These are phyloP conservation scores for Leucoma salicis DNA, from an alignment of 2,888 invertebrate genomes.

Conservation along the genomic window DNA sequence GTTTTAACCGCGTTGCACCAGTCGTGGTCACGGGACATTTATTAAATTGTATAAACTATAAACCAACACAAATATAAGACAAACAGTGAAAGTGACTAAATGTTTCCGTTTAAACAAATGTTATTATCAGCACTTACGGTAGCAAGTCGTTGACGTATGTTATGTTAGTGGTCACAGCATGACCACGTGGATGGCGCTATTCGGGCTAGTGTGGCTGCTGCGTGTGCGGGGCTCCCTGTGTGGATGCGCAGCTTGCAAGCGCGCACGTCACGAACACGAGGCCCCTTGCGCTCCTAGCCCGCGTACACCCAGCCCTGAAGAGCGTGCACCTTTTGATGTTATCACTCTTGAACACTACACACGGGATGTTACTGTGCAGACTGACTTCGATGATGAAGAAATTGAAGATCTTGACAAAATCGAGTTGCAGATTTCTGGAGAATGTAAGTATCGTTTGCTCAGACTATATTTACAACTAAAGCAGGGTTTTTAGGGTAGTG, in stretches of 20 bases:
- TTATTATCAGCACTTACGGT: slow-evolving; percentile 1
- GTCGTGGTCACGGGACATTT: too few relatives aligned
- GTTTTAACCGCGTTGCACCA: too few relatives aligned
- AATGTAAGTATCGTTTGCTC: slow-evolving; percentile 66
- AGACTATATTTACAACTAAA: too few relatives aligned
- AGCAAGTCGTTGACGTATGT: slow-evolving; percentile 46
- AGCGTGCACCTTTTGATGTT: slow-evolving; percentile 69
- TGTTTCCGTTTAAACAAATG: neutral
- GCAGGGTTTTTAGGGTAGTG: too few relatives aligned
- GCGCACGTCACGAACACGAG: slow-evolving; percentile 67
- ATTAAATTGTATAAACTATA: too few relatives aligned
- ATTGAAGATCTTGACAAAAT: slow-evolving; percentile 72
- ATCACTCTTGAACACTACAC: slow-evolving; percentile 73
- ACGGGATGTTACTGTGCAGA: slow-evolving; percentile 77
- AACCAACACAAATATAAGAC: too few relatives aligned
- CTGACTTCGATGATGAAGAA: slow-evolving; percentile 75
- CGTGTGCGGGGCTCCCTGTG: slow-evolving; percentile 91
- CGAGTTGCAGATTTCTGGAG: slow-evolving; percentile 72
- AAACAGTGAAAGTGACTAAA: neutral
- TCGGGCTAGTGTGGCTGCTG: slow-evolving; percentile 92
- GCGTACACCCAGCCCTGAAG: slow-evolving; percentile 50
- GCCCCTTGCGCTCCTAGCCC: slow-evolving; percentile 50
- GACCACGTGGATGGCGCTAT: slow-evolving; percentile 89
- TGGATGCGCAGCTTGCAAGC: slow-evolving; percentile 87
- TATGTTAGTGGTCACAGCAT: slow-evolving; percentile 64